Evolutionary conservation across 2,113 vertebrate genomes (phyloP), one percentile per base, ranked within the genome.

Genomic region (Eira barbara): DNA sequence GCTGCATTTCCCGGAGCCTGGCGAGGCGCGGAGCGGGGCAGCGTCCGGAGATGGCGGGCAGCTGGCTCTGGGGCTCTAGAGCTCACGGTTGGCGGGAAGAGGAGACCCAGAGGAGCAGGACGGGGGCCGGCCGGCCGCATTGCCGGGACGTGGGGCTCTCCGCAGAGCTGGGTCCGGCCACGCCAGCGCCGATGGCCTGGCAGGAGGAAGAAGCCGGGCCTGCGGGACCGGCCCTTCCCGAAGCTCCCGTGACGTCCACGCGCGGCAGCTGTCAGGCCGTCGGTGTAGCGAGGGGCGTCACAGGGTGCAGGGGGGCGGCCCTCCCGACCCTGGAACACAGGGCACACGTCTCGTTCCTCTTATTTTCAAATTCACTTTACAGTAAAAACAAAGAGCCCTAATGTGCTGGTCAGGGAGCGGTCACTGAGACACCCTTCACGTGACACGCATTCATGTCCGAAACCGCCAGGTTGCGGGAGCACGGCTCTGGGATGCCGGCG

Each of bases 401-500:
- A 10, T 14, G 6, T 1, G 27, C 85, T 29, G 25, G 27, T 10
- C 25, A 25, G 3, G 14, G 57, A 57, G 49, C 25, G 8, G 14
- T 65, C 63, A 7, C 23, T 45, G 45, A 61, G 67, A 23, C 4
- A 1, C 74, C 47, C 52, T 42, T 34, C 4, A 13, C 0, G 1
- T 2, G 47, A 61, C 36, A 42, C 29, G 69, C 36, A 29, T 1
- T 8, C 7, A 27, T 0, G 7, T 31, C 23, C 21, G 6, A 8
- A 25, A 34, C 14, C 2, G 27, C 36, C 39, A 1, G 10, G 12
- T 7, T 31, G 55, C 14, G 11, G 29, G 42, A n/a, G 57, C 4
- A 0, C 20, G 18, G 7, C 36, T 23, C n/a, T 21, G 29, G 83
- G 36, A 17, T 0, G 12, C 2, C 0, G 2, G 20, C 29, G 2